Evolutionary conservation across 2,113 vertebrate genomes (phyloP), one percentile per base, ranked within the genome.

Genomic region (Psammodynastes pulverulentus): DNA sequence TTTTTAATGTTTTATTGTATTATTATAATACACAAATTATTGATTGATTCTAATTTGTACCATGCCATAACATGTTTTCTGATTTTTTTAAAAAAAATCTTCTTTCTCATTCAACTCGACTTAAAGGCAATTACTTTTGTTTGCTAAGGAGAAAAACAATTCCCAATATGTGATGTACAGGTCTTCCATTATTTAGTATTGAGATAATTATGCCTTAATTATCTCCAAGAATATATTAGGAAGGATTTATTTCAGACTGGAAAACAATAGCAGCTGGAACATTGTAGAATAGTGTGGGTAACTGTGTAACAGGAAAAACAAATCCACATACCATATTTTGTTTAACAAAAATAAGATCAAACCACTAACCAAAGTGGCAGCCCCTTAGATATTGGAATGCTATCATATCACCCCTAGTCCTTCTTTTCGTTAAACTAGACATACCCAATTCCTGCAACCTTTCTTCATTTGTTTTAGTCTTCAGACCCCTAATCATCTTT

Each of bases 1-100:
- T n/a, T 94, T 96, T 79, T 9, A 79, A 79, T 79, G 2, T 79
- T 79, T 79, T 43, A 79, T 79, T 79, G 17, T 79, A 43, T 43
- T 79, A 79, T 39, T 79, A 79, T 43, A 43, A 79, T 19, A 9
- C 72, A 39, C 3, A 39, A 79, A 39, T 43, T 21, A 43, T 79
- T 43, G 34, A 79, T 9, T 79, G 34, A 39, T 79, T 34, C 17
- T 21, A 79, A 79, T 21, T 43, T 79, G 34, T 43, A 43, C 34
- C 7, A 34, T 79, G 7, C 34, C 34, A 79, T 43, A 79, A 43
- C 34, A 79, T 39, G 7, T 43, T 17, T 39, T 43, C 34, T 21
- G 34, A 34, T 21, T 43, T 79, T 79, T 39, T 43, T 6, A 5
- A n/a, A 43, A 72, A 67, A 79, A 72, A 9, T 19, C 17, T 43